phyloP scores from a whole-genome alignment of 92 coral and sea anemone genomes.

The Porites lobata region DNA sequence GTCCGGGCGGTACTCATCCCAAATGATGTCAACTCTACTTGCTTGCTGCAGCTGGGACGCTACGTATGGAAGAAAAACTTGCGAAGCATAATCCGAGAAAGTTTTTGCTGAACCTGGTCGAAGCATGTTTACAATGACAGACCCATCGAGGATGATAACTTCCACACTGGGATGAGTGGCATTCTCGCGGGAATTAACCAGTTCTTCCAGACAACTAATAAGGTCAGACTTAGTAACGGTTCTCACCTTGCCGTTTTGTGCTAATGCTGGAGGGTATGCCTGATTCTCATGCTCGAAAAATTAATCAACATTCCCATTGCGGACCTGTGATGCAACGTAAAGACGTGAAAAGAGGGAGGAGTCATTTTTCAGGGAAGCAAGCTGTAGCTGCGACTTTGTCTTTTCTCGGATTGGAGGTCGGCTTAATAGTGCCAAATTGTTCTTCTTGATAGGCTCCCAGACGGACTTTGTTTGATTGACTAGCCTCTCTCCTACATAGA shows the following conservation, averaged over 20 bases:
- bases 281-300: conserved; percentile 68
- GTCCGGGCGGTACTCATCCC: conserved; percentile 48
- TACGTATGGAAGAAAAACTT: too few species aligned
- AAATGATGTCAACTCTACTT: conserved; percentile 53
- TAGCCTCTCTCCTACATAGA: conserved; percentile 40
- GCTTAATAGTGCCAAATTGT: conserved; percentile 54
- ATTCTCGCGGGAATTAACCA: conserved; percentile 31
- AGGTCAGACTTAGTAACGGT: conserved; percentile 62
- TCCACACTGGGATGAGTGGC: conserved; percentile 43
- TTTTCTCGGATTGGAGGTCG: conserved; percentile 36
- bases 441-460: conserved; percentile 57
- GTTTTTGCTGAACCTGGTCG: conserved; percentile 55
- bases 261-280: conserved; percentile 64
- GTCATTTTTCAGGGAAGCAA: conserved; percentile 57
- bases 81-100: conserved; percentile 51
- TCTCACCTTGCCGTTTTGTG: conserved; percentile 59
- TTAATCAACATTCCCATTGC: conserved; percentile 60
- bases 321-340: conserved; percentile 57
- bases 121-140: conserved; percentile 59
- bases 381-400: conserved; percentile 65
- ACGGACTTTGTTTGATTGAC: conserved; percentile 26
- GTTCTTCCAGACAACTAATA: conserved; percentile 32
- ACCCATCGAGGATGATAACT: conserved; percentile 65
- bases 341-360: conserved; percentile 65
- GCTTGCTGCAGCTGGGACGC: conserved; percentile 47